Base-by-base conservation (phyloP, 2,888 invertebrate species). In the Elegia similella region DNA sequence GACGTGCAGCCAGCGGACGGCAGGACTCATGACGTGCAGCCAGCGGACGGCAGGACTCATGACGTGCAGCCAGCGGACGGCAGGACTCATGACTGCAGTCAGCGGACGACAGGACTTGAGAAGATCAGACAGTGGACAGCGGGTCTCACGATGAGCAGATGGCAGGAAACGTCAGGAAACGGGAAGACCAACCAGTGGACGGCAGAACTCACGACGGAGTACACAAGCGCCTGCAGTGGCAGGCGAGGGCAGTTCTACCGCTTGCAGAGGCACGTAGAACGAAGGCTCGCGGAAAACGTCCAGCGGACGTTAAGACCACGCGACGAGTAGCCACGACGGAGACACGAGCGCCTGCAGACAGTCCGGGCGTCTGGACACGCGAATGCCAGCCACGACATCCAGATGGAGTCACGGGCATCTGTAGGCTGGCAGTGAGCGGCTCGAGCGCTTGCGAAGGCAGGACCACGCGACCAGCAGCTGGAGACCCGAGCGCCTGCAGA, bases 401-500 rank as follows among this genome's bases (percentile, higher is more conserved):
- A 17, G 30, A 7, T 0, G 52, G 6, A 6, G 42, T 23, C 42
- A 23, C 23, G 23, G 23, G 23, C 23, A 5, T 5, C 23, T 23
- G 23, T 5, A 23, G 23, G 38, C 38, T 6, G 38, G 38, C 38
- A 38, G n/a, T 12, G n/a, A n/a, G 12, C n/a, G 38, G 38, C 42
- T 10, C 7, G 52, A 52, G 52, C 42, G 5, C 52, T 42, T 16
- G 52, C 42, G 17, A 29, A n/a, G 10, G 52, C 52, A 12, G 42
- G 34, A 15, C 15, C 32, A 16, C 32, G 50, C 12, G 34, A 50
- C 15, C 15, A 16, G 34, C n/a, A 3, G 34, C 16, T 32, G 52
- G 32, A 10, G 52, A 34, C 50, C 6, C 16, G 38, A 52, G 52
- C 52, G 13, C 17, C 52, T 15, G 52, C n/a, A 34, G 38, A 52